phyloP scores from a whole-genome alignment of 2,113 vertebrate genomes.

The Osmerus eperlanus region DNA sequence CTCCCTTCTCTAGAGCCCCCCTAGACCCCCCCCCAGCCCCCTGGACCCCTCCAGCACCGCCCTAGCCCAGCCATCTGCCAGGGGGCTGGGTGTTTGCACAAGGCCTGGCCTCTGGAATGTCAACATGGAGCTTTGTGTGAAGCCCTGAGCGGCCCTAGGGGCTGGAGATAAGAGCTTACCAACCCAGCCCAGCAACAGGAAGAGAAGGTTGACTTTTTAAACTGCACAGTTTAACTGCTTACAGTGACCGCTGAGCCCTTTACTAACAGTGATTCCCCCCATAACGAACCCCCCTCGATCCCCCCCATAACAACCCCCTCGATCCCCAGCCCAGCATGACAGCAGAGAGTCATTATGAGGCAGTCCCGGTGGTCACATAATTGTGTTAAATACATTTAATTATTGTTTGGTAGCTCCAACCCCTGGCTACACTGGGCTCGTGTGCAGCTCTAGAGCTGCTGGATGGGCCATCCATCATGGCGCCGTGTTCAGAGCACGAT shows the following conservation, averaged over 20 bases:
- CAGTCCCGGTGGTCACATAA: conserved; percentile 4
- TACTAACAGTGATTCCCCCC: conserved; percentile 19
- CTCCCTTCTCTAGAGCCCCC: conserved; percentile 9
- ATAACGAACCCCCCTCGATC: conserved; percentile 9
- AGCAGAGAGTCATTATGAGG: background rate
- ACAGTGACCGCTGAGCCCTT: conserved; percentile 36
- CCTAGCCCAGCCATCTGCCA: conserved; percentile 57
- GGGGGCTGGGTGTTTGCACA: conserved; percentile 69
- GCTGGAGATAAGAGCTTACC: conserved; percentile 59
- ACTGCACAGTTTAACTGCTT: conserved; percentile 36
- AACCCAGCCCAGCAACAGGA: conserved; percentile 21
- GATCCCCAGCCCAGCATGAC: background rate
- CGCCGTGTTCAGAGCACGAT: conserved; percentile 24
- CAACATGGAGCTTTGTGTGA: conserved; percentile 69
- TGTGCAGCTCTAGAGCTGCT: background rate
- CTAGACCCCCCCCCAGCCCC: background rate
- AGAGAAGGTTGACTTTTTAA: conserved; percentile 54
- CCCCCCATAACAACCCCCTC: too few species aligned
- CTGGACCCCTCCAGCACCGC: conserved; percentile 26
- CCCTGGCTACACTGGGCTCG: conserved; percentile 15
- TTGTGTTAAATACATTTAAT: conserved; percentile 13
- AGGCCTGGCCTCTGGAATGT: conserved; percentile 73
- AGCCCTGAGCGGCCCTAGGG: conserved; percentile 50
- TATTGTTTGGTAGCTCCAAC: conserved; percentile 19
- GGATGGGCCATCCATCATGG: conserved; percentile 13